Conservation (phyloP, 2,797 vertebrate species). For the Enteromius paludinosus region DNA sequence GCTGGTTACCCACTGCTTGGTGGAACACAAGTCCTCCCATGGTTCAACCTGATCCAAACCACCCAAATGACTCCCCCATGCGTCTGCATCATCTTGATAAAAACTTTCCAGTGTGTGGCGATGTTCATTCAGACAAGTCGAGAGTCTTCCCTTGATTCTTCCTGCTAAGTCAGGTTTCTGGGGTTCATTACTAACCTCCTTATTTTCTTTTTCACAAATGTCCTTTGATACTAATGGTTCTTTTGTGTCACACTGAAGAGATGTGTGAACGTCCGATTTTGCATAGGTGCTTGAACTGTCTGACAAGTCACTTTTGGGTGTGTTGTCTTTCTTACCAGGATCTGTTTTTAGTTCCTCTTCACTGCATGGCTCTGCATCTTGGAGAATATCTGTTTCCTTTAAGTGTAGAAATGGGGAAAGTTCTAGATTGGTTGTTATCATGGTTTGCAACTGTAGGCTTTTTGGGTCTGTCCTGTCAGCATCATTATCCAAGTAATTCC, state of each 20-base stretch:
- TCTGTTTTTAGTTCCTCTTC: conserved; percentile 44
- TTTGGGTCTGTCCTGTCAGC: conserved; percentile 45
- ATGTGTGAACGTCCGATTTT: conserved; percentile 3
- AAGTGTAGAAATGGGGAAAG: conserved; percentile 55
- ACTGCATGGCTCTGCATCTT: conserved; percentile 46
- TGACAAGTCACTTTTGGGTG: conserved; percentile 8
- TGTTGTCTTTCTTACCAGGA: conserved; percentile 4
- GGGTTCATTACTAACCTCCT: conserved; percentile 26
- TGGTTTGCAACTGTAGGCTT: conserved; percentile 31
- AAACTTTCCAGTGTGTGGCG: conserved; percentile 62
- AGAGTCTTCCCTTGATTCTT: conserved; percentile 66
- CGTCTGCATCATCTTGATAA: conserved; percentile 78
- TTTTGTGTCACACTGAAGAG: conserved; percentile 12
- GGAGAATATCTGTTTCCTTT: conserved; percentile 63
- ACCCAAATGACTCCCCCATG: conserved; percentile 76
- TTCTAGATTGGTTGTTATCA: conserved; percentile 55
- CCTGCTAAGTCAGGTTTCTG: conserved; percentile 57
- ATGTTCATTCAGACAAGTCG: conserved; percentile 72
- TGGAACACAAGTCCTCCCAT: conserved; percentile 86
- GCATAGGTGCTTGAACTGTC: conserved; percentile 11
- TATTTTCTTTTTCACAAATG: conserved; percentile 46
- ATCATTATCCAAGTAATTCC: conserved; percentile 52
- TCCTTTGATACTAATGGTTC: conserved; percentile 42
- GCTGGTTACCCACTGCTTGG: conserved; percentile 94
- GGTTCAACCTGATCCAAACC: conserved; percentile 90